Evolutionary conservation across 2,888 invertebrate species (phyloP).

Genomic region (Drosophila vallismaia): DNA sequence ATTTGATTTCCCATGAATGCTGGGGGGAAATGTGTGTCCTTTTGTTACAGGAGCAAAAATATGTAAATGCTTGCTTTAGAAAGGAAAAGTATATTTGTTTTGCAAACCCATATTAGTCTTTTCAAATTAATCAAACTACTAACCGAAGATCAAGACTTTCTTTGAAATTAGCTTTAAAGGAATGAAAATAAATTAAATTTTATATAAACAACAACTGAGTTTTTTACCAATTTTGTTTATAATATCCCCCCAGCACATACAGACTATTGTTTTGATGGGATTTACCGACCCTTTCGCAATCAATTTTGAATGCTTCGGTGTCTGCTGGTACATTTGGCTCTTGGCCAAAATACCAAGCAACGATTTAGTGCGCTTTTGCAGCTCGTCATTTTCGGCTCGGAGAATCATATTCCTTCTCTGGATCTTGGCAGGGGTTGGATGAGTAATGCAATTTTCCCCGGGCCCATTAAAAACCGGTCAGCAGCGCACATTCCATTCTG

Average conservation of each 20-base stretch:
- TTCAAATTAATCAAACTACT: too few relatives aligned
- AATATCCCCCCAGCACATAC: not conserved
- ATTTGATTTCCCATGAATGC: constrained; percentile 7
- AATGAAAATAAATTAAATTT: too few relatives aligned
- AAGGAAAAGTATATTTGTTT: not conserved
- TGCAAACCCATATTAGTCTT: not conserved
- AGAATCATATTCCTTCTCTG: constrained; percentile 4
- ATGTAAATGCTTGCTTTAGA: not conserved
- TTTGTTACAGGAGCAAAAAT: not conserved
- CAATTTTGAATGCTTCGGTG: not conserved
- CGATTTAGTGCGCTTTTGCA: constrained; percentile 26
- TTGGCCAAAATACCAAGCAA: constrained; percentile 44
- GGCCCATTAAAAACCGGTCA: constrained; percentile 5
- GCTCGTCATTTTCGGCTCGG: constrained; percentile 19
- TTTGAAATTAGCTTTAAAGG: too few relatives aligned
- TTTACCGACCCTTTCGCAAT: not conserved
- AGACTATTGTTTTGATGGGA: not conserved
- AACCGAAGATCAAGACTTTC: not conserved
- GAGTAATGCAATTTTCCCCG: constrained; percentile 38
- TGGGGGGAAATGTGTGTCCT: constrained; percentile 12
- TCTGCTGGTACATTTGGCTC: constrained; percentile 51
- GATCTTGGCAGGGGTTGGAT: constrained; percentile 24
- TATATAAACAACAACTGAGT: not conserved
- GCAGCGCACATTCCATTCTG: not conserved
- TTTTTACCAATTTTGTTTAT: not conserved